Evolutionary conservation across 2,113 vertebrate genomes (phyloP).

Genomic region (Clarias gariepinus): DNA sequence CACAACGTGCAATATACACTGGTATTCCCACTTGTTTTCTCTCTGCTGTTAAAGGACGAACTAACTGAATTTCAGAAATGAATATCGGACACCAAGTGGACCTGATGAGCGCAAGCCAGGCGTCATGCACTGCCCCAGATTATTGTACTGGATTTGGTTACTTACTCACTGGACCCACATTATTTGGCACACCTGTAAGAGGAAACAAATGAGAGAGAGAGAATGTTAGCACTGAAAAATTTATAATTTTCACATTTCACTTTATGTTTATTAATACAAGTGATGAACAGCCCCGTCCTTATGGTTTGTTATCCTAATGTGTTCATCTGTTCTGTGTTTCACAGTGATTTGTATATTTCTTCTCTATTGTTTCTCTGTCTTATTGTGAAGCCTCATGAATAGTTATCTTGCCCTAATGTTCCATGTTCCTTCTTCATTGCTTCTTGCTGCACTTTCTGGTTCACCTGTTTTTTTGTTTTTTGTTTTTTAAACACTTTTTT

Average conservation of each 20-base stretch:
- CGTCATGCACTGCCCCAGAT: conserved; percentile 72
- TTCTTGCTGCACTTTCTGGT: background rate
- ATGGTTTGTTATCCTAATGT: background rate
- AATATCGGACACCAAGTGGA: conserved; percentile 78
- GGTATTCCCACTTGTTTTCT: background rate
- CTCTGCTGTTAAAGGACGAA: background rate
- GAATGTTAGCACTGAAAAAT: conserved; percentile 1
- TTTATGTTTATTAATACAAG: background rate
- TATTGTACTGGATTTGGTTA: conserved; percentile 69
- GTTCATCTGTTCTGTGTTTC: background rate
- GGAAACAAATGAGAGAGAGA: conserved; percentile 54
- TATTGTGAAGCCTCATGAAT: no score
- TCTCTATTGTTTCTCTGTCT: background rate
- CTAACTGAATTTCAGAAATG: conserved; percentile 78
- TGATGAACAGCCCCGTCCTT: background rate
- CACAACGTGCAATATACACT: background rate
- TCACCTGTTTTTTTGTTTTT: background rate
- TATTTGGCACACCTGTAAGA: conserved; percentile 89
- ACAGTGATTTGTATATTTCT: background rate
- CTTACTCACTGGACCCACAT: conserved; percentile 98
- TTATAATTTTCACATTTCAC: background rate
- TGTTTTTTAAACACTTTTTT: no score
- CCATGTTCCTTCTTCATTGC: background rate
- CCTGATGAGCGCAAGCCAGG: conserved; percentile 78
- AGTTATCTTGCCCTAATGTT: background rate